phyloP scores from a whole-genome alignment of 2,888 invertebrate genomes.

The Oscheius sp. region DNA sequence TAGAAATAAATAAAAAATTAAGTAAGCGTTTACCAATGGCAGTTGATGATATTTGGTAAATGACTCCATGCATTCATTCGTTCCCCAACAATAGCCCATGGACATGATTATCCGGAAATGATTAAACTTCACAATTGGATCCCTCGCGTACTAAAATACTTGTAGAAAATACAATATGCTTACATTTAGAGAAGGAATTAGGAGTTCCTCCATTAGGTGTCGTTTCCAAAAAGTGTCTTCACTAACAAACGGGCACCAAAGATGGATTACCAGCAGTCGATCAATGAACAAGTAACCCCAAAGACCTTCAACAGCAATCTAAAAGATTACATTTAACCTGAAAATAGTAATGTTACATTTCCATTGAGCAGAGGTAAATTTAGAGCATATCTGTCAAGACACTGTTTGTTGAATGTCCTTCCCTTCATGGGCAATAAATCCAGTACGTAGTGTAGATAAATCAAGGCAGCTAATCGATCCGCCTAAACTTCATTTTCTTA shows the following conservation, averaged over 20 bases:
- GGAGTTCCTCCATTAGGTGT: slow-evolving; percentile 9
- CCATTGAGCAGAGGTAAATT: slow-evolving; percentile 10
- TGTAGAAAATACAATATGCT: neutral
- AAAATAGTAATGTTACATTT: slow-evolving; percentile 12
- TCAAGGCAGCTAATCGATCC: slow-evolving; percentile 23
- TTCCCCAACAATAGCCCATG: slow-evolving; percentile 35
- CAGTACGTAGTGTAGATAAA: slow-evolving; percentile 33
- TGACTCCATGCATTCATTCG: slow-evolving; percentile 26
- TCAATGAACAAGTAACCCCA: slow-evolving; percentile 36
- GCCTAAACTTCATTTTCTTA: neutral
- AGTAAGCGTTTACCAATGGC: neutral
- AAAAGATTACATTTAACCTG: neutral
- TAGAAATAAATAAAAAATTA: neutral
- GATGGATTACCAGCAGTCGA: slow-evolving; percentile 12
- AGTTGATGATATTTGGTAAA: slow-evolving; percentile 12
- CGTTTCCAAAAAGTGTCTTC: slow-evolving; percentile 15
- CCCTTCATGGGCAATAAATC: slow-evolving; percentile 35
- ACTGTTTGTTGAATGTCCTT: neutral
- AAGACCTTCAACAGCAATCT: slow-evolving; percentile 32
- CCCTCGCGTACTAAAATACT: slow-evolving; percentile 5
- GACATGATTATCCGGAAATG: slow-evolving; percentile 22
- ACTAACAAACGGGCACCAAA: neutral
- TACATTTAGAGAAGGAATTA: slow-evolving; percentile 5
- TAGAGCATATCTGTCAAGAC: slow-evolving; percentile 16
- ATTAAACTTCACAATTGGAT: slow-evolving; percentile 22